Percentiles rank a stretch among this genome's conserved stretches.
Conservation (phyloP, 2,797 vertebrate genomes). For the Anolis apletophallus region DNA sequence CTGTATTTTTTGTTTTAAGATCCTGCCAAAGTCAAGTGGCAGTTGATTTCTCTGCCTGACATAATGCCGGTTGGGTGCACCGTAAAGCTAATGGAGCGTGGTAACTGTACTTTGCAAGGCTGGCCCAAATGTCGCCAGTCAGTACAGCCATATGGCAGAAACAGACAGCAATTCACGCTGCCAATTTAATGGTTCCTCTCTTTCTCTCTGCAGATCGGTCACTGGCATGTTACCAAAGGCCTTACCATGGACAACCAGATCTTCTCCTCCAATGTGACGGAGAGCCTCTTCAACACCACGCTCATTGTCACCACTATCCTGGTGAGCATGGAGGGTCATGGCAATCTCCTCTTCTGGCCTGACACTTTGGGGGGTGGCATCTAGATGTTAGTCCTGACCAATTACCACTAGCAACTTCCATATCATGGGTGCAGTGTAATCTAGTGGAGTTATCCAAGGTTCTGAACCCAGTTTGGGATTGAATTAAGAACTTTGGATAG, state of each 20-base stretch:
- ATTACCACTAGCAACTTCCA: not conserved
- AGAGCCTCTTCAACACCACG: conserved; percentile 97
- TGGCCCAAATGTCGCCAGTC: conserved; percentile 25
- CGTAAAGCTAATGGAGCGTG: conserved; percentile 50
- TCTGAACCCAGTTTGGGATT: not conserved
- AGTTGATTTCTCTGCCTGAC: not conserved
- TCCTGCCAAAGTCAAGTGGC: fast-evolving
- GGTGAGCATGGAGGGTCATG: conserved; percentile 82
- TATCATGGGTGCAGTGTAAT: no score
- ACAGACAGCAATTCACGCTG: conserved; percentile 8
- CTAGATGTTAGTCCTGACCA: not conserved
- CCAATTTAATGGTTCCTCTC: conserved; percentile 41
- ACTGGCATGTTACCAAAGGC: conserved; percentile 95
- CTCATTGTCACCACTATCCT: conserved; percentile 97
- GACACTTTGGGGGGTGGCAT: not conserved
- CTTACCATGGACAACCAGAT: conserved; percentile 95
- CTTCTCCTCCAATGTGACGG: conserved; percentile 91
- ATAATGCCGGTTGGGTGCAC: fast-evolving
- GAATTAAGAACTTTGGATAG: no score
- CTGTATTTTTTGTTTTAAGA: fast-evolving
- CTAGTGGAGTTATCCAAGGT: no score
- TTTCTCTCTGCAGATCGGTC: conserved; percentile 88
- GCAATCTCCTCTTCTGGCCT: conserved; percentile 1
- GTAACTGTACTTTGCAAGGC: conserved; percentile 13
- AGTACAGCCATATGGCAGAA: conserved; percentile 44